Evolutionary conservation across 1,140 invertebrate genomes (phyloP).

Genomic region (Caenorhabditis remanei): DNA sequence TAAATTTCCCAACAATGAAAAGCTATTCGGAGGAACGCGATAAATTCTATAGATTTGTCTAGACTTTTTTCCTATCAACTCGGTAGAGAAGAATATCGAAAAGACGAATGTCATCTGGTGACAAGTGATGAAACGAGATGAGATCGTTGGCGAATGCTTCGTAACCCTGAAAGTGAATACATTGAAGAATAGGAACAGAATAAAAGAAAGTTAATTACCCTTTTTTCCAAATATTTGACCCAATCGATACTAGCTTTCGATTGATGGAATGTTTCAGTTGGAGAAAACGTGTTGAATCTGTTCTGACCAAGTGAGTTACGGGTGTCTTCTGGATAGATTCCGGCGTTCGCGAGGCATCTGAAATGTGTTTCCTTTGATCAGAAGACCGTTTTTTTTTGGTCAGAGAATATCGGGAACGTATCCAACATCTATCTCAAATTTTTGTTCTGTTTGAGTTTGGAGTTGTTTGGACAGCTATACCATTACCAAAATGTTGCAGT

Average conservation of each 20-base stretch:
- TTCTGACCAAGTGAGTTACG: conserved; percentile 46
- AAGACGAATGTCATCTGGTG: conserved; percentile 61
- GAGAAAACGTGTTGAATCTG: conserved; percentile 61
- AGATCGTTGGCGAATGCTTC: conserved; percentile 63
- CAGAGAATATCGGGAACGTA: too few relatives aligned
- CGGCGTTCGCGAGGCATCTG: conserved; percentile 43
- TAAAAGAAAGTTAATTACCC: background rate
- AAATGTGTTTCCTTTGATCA: background rate
- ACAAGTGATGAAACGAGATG: conserved; percentile 63
- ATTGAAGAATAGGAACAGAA: background rate
- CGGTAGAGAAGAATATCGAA: conserved; percentile 66
- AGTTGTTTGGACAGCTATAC: too few relatives aligned
- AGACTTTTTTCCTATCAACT: conserved; percentile 27
- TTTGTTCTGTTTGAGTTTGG: background rate
- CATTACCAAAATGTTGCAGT: too few relatives aligned
- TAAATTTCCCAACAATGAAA: conserved; percentile 1
- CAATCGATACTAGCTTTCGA: conserved; percentile 1
- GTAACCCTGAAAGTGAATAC: conserved; percentile 61
- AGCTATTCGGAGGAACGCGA: background rate
- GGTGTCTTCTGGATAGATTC: conserved; percentile 60
- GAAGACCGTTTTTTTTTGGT: too few relatives aligned
- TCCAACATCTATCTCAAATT: background rate
- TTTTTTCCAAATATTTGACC: conserved; percentile 53
- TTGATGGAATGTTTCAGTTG: conserved; percentile 38
- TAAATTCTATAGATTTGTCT: background rate